Percentiles rank a stretch among this genome's conserved stretches.
These are phyloP conservation scores for Athripsodes cinereus DNA, from an alignment of 2,888 invertebrate species.

Conservation along the genomic window DNA sequence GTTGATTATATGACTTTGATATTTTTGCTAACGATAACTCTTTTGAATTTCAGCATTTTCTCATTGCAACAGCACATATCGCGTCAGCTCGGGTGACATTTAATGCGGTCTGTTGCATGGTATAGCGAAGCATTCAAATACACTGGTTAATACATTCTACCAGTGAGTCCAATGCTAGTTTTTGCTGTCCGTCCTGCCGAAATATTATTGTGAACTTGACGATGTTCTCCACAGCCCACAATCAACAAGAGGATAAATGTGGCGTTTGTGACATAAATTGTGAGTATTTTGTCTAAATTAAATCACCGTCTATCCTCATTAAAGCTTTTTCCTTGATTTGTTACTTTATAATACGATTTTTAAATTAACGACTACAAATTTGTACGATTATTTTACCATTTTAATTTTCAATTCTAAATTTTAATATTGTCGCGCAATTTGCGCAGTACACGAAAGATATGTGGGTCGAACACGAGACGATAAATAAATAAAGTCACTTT, in stretches of 20 bases:
- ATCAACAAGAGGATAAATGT: no score
- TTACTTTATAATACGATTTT: background rate
- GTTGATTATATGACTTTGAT: no score
- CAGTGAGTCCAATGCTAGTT: slow-evolving; percentile 3
- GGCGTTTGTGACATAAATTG: background rate
- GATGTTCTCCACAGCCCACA: no score
- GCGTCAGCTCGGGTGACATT: background rate
- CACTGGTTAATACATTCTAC: slow-evolving; percentile 7
- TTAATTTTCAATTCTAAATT: no score
- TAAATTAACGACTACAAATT: background rate
- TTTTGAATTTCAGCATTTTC: no score
- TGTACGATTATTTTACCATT: no score
- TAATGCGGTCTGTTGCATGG: background rate
- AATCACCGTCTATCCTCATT: background rate
- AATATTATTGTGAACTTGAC: background rate
- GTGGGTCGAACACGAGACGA: no score
- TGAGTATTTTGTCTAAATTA: background rate
- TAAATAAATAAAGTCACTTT: no score
- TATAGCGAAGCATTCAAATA: slow-evolving; percentile 1
- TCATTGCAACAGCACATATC: no score
- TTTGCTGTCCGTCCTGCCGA: background rate
- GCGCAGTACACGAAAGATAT: no score
- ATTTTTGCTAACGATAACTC: no score
- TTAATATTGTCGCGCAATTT: no score
- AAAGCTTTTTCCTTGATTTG: background rate